Percentiles rank a stretch among this genome's conserved stretches.
Evolutionary conservation across 2,113 vertebrate genomes (phyloP).

Genomic region (Gorsachius goisagi): DNA sequence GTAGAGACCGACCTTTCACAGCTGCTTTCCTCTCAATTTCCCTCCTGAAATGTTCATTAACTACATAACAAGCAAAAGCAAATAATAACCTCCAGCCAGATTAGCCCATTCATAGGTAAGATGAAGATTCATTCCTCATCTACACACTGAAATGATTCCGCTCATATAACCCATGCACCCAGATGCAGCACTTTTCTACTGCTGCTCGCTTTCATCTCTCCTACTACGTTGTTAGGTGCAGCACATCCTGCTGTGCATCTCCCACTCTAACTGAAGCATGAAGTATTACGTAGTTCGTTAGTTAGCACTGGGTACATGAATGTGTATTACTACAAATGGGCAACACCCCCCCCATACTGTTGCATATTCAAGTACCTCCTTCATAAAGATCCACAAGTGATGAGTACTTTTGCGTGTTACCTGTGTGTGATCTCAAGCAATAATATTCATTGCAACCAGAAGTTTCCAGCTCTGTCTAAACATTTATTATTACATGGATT

Average conservation of each 20-base stretch:
- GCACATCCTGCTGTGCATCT: not conserved
- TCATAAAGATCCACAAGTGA: not conserved
- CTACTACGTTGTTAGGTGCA: not conserved
- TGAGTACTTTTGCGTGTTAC: not conserved
- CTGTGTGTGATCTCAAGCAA: not conserved
- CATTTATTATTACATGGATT: not conserved
- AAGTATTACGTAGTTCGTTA: not conserved
- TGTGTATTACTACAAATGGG: not conserved
- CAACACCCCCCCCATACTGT: rapidly evolving
- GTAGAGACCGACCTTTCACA: not conserved
- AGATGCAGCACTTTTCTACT: not conserved
- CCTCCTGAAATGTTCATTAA: not conserved
- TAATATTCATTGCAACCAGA: not conserved
- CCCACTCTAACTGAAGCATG: not conserved
- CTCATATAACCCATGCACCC: not conserved
- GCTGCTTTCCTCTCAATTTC: not conserved
- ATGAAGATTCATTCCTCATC: not conserved
- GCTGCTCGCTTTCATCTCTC: not conserved
- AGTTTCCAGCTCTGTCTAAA: not conserved
- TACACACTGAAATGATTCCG: not conserved
- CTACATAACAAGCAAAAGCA: not conserved
- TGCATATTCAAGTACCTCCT: not conserved
- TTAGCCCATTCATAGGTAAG: not conserved
- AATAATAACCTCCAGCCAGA: not conserved
- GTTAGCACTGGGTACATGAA: not conserved